phyloP scores from a whole-genome alignment of 2,797 vertebrate species.

The Yasuhikotakia modesta region DNA sequence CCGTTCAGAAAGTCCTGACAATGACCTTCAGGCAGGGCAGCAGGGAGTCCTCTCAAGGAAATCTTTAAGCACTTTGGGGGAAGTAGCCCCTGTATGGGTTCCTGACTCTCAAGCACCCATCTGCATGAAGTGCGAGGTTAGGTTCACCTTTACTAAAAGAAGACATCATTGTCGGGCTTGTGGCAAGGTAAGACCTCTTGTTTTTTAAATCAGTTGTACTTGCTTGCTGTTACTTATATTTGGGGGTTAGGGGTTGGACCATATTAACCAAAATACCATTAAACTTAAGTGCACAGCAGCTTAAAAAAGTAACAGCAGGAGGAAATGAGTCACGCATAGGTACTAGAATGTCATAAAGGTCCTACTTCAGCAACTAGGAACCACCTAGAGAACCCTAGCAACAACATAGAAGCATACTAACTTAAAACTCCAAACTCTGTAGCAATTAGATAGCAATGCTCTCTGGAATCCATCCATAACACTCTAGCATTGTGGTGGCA shows the following conservation, averaged over 20 bases:
- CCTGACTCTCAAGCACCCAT: slow-evolving; percentile 96
- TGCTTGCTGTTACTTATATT: neutral
- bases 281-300: neutral
- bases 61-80: slow-evolving; percentile 85
- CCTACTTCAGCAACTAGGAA: neutral
- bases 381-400: neutral
- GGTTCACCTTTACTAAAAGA: slow-evolving; percentile 98
- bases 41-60: slow-evolving; percentile 82
- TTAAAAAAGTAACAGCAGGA: neutral
- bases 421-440: neutral
- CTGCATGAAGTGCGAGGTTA: slow-evolving; percentile 97
- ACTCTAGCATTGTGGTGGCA: neutral
- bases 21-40: slow-evolving; percentile 92
- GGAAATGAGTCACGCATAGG: neutral
- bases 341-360: neutral
- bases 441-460: neutral
- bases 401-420: neutral
- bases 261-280: neutral
- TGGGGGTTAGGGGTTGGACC: neutral
- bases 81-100: slow-evolving; percentile 97
- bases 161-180: slow-evolving; percentile 99
- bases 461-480: neutral
- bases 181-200: slow-evolving; percentile 85
- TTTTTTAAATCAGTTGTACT: slow-evolving; percentile 1
- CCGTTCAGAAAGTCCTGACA: slow-evolving; percentile 88